A percentile compares a stretch with the other conserved stretches of the same genome.
Evolutionary conservation across 1,140 invertebrate species (phyloP).

Genomic region (Propsilocerus akamusi): DNA sequence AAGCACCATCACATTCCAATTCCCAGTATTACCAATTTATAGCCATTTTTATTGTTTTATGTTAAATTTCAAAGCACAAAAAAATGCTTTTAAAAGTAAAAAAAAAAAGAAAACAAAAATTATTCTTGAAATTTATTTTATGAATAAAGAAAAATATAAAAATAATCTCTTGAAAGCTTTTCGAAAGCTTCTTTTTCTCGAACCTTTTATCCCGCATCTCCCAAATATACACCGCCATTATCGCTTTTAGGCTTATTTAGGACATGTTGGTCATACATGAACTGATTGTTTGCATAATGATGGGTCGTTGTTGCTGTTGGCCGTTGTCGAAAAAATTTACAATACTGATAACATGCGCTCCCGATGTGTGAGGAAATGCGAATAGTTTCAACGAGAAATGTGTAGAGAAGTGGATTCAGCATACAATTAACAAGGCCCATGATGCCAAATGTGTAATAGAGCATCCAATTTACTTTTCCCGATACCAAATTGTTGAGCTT

Average conservation of each 20-base stretch:
- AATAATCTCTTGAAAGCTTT: conserved; percentile 38
- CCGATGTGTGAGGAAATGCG: not conserved
- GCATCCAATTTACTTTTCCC: not conserved
- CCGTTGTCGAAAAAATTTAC: not conserved
- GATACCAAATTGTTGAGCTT: not conserved
- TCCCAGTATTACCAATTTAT: conserved; percentile 25
- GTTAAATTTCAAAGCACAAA: no score
- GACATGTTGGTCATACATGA: not conserved
- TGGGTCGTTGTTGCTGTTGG: not conserved
- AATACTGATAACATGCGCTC: not conserved
- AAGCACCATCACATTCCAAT: conserved; percentile 32
- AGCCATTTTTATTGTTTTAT: conserved; percentile 41
- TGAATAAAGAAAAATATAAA: no score
- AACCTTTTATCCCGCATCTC: not conserved
- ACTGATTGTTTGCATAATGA: not conserved
- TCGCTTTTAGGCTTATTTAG: not conserved
- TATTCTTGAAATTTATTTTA: no score
- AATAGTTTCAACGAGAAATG: not conserved
- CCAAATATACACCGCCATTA: not conserved
- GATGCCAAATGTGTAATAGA: not conserved
- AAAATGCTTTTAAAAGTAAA: no score
- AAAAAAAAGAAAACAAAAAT: no score
- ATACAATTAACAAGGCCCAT: not conserved
- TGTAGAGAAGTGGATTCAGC: not conserved
- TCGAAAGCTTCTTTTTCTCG: not conserved